phyloP scores from a whole-genome alignment of 2,797 vertebrate genomes.

The Typhlichthys subterraneus region DNA sequence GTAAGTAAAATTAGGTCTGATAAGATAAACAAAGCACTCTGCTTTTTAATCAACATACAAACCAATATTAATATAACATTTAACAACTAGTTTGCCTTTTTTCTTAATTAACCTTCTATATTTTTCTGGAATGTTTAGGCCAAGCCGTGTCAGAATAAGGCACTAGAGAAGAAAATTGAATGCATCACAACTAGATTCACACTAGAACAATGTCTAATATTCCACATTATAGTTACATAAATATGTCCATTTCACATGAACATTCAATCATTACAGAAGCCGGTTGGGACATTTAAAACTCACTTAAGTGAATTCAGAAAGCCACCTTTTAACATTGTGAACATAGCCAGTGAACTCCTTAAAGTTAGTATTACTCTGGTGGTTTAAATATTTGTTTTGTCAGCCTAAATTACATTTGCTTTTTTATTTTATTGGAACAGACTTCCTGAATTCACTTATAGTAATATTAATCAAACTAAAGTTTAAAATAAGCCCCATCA shows the following conservation, averaged over 20 bases:
- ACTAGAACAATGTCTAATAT: conserved; percentile 50
- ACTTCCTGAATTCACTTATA: conserved; percentile 24
- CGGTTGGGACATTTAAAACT: conserved; percentile 23
- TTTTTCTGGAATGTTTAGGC: conserved; percentile 53
- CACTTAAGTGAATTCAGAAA: conserved; percentile 16
- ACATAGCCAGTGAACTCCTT: too few species aligned
- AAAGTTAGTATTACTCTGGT: neutral
- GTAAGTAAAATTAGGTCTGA: neutral
- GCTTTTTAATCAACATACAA: neutral
- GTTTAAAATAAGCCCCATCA: conserved; percentile 57
- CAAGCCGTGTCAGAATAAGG: conserved; percentile 69
- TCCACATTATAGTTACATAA: conserved; percentile 33
- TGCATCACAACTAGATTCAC: conserved; percentile 65
- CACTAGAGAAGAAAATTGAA: conserved; percentile 68
- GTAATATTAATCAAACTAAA: conserved; percentile 30
- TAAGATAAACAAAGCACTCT: neutral
- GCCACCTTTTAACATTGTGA: neutral
- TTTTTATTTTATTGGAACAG: neutral
- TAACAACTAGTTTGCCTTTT: conserved; percentile 15
- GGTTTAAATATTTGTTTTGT: neutral
- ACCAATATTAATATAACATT: conserved; percentile 19
- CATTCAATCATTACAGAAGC: conserved; percentile 23
- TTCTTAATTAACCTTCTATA: conserved; percentile 36
- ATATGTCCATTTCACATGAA: conserved; percentile 29
- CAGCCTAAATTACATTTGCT: neutral